Percentiles rank a stretch among this genome's conserved stretches.
These are phyloP conservation scores for Omphaloscelis lunosa DNA, from an alignment of 2,888 invertebrate species.

Conservation along the genomic window DNA sequence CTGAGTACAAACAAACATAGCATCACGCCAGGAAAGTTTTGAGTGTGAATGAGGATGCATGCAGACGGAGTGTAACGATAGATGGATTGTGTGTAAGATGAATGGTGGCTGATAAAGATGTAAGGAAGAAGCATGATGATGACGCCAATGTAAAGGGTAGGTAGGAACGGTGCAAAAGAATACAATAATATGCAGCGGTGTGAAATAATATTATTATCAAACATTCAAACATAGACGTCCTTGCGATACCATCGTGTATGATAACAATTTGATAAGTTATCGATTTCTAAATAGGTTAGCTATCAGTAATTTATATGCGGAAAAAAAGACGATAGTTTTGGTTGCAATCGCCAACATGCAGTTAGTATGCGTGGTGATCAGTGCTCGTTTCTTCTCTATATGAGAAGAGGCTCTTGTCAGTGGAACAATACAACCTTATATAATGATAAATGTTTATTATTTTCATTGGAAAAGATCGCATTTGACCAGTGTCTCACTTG, in stretches of 20 bases:
- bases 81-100: neutral
- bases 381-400: too few relatives aligned
- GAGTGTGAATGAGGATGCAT: neutral
- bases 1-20: neutral
- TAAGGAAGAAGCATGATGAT: neutral
- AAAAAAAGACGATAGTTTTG: neutral
- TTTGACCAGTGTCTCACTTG: neutral
- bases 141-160: neutral
- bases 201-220: constrained; percentile 32
- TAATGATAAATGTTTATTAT: neutral
- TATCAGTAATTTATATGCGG: constrained; percentile 1
- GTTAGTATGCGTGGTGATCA: too few relatives aligned
- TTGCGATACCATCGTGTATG: constrained; percentile 45
- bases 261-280: constrained; percentile 50
- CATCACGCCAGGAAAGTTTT: constrained; percentile 2
- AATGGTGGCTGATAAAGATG: neutral
- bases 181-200: neutral
- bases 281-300: constrained; percentile 50
- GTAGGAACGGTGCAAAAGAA: neutral
- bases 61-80: neutral
- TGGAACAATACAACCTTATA: too few relatives aligned
- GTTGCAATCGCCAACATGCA: neutral
- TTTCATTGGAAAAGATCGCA: neutral
- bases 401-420: too few relatives aligned
- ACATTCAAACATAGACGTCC: constrained; percentile 37